These are phyloP conservation scores for Grammomys dolichurus DNA, from an alignment of 2,113 vertebrate species.

Conservation along the genomic window DNA sequence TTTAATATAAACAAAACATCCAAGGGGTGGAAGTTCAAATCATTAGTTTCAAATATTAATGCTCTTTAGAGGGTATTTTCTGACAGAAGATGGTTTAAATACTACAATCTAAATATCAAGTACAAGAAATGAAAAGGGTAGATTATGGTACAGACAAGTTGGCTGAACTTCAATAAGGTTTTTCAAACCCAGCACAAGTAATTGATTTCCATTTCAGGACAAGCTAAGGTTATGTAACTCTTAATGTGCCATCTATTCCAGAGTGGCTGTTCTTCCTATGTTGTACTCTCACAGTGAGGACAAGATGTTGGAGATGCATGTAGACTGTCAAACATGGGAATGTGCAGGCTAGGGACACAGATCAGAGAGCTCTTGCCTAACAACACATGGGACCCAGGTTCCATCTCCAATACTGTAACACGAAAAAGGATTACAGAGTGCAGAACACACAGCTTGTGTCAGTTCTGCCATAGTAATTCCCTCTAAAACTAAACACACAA, in stretches of 20 bases:
- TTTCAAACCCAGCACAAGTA: background rate
- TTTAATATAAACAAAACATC: slow-evolving; percentile 17
- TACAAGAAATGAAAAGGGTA: background rate
- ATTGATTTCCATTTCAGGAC: background rate
- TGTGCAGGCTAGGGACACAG: background rate
- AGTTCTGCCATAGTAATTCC: accelerated
- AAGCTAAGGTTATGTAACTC: background rate
- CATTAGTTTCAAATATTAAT: background rate
- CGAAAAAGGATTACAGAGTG: accelerated
- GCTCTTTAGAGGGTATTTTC: background rate
- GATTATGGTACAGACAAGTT: background rate
- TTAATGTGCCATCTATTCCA: background rate
- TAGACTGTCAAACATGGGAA: background rate
- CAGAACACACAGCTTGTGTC: background rate
- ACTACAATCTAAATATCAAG: background rate
- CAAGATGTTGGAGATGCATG: background rate
- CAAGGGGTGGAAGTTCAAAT: background rate
- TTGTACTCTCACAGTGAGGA: background rate
- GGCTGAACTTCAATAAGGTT: background rate
- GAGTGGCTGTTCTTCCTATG: background rate
- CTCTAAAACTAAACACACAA: background rate
- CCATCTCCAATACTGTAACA: background rate
- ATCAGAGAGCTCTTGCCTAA: background rate
- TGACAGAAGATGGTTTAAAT: background rate
- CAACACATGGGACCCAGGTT: background rate